phyloP scores from a whole-genome alignment of 2,113 vertebrate genomes.

The Rhinolophus sinicus region DNA sequence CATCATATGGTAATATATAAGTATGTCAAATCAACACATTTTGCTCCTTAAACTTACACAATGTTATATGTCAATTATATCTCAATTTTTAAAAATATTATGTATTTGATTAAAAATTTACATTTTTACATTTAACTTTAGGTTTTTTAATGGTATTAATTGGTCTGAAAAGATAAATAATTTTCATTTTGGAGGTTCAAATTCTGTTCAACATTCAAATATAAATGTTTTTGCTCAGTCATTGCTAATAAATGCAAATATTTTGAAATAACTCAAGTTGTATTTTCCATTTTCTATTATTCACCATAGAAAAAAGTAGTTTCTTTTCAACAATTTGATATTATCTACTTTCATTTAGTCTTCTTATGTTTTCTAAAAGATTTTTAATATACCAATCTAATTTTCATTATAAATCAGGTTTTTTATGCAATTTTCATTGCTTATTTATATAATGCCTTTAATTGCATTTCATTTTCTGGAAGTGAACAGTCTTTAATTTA shows the following conservation, averaged over 20 bases:
- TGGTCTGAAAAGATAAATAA: neutral
- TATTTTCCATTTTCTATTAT: neutral
- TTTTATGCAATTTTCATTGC: neutral
- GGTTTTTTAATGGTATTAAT: neutral
- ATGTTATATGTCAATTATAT: no score
- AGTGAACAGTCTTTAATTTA: neutral
- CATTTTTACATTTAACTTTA: neutral
- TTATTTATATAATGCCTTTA: neutral
- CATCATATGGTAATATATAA: no score
- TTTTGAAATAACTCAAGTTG: neutral
- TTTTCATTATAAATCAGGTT: neutral
- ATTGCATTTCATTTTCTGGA: neutral
- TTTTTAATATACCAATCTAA: neutral
- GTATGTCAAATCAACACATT: no score
- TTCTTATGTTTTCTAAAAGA: neutral
- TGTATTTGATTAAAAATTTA: neutral
- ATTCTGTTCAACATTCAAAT: neutral
- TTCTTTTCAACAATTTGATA: neutral
- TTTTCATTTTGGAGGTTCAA: neutral
- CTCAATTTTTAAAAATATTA: neutral
- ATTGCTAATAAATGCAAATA: neutral
- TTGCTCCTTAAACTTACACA: no score
- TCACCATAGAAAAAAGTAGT: neutral
- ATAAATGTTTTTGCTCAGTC: neutral
- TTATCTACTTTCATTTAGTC: neutral